These are phyloP conservation scores for Nomada fucata DNA, from an alignment of 2,888 invertebrate genomes.

Conservation along the genomic window DNA sequence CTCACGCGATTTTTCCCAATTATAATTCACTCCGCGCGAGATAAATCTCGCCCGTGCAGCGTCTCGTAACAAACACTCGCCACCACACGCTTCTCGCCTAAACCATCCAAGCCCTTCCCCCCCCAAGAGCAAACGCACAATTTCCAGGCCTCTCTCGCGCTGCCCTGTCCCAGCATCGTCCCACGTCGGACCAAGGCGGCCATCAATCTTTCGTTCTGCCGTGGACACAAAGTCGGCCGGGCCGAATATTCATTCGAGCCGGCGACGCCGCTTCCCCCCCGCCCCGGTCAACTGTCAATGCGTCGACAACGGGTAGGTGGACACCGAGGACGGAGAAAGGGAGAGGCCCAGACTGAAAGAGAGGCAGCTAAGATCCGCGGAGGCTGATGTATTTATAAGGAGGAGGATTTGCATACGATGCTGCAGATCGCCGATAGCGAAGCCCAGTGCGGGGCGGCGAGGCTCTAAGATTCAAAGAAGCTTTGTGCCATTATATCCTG, in stretches of 20 bases:
- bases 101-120: not conserved
- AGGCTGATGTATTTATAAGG: constrained; percentile 84
- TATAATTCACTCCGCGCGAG: not conserved
- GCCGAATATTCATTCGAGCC: constrained; percentile 58
- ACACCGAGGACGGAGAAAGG: constrained; percentile 37
- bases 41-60: not conserved
- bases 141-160: constrained; percentile 20
- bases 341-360: constrained; percentile 51
- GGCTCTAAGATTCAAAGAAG: constrained; percentile 82
- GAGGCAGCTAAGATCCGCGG: constrained; percentile 80
- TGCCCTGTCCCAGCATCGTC: not conserved
- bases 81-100: not conserved
- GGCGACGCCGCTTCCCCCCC: constrained; percentile 38
- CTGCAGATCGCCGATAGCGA: constrained; percentile 80
- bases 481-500: constrained; percentile 80
- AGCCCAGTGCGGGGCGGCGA: constrained; percentile 72
- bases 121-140: not conserved
- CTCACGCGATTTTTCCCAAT: no score
- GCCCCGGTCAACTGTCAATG: constrained; percentile 62
- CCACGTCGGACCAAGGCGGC: not conserved
- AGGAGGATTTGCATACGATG: constrained; percentile 84
- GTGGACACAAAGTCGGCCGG: constrained; percentile 40
- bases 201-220: constrained; percentile 40
- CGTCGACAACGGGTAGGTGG: constrained; percentile 52
- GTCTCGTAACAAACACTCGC: not conserved